Evolutionary conservation across 2,797 vertebrate genomes (phyloP).

Genomic region (Scolopax bukidnonensis): DNA sequence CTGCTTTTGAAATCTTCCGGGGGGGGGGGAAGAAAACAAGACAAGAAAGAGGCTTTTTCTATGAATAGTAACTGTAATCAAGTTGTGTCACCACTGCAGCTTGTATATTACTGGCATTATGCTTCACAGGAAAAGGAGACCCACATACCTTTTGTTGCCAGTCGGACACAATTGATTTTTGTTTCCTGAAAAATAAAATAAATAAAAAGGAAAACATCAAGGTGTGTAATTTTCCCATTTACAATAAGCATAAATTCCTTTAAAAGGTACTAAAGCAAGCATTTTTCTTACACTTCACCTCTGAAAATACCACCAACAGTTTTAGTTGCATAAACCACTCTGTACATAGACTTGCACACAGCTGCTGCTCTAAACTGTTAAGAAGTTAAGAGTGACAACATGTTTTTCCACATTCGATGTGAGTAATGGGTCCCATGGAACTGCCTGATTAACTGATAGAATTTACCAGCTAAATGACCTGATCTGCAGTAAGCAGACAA

Average conservation of each 20-base stretch:
- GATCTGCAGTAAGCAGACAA: conserved; percentile 26
- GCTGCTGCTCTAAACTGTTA: not conserved
- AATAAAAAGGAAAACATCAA: conserved; percentile 57
- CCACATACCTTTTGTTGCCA: conserved; percentile 97
- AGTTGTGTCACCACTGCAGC: conserved; percentile 60
- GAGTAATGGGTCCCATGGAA: not conserved
- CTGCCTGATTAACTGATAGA: conserved; percentile 19
- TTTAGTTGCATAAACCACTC: not conserved
- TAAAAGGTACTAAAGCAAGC: not conserved
- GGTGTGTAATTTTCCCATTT: conserved; percentile 5
- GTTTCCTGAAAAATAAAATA: conserved; percentile 87
- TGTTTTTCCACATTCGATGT: not conserved
- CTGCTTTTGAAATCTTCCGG: not conserved
- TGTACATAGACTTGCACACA: not conserved
- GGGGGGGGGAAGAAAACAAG: not conserved
- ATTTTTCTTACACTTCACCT: not conserved
- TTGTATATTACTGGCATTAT: not conserved
- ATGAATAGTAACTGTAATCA: conserved; percentile 19
- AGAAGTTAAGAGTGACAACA: conserved; percentile 6
- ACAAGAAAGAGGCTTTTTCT: not conserved
- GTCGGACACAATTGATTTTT: conserved; percentile 96
- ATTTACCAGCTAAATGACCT: conserved; percentile 9
- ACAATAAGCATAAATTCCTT: not conserved
- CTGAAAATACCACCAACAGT: not conserved
- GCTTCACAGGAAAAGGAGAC: conserved; percentile 32